Evolutionary conservation across 1,140 invertebrate genomes (phyloP).

Genomic region (Lethrus apterus): DNA sequence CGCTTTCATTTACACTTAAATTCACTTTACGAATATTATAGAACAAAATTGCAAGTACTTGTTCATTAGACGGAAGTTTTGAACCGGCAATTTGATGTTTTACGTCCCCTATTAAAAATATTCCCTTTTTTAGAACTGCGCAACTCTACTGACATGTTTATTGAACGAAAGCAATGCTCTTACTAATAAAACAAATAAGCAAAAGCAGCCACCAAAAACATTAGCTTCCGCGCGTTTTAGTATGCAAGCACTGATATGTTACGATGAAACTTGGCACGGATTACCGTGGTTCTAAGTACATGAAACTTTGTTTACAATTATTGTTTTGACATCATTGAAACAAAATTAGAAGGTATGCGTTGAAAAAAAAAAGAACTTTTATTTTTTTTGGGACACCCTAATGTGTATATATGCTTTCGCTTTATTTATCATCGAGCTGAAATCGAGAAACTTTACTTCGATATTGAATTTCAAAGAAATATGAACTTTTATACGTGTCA

Average conservation of each 20-base stretch:
- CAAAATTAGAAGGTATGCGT: no score
- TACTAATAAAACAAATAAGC: background rate
- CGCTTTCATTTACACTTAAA: no score
- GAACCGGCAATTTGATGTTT: background rate
- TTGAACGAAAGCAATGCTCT: background rate
- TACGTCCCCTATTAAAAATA: conserved; percentile 1
- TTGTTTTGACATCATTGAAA: background rate
- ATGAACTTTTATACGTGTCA: no score
- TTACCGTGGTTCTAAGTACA: background rate
- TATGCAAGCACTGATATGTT: no score
- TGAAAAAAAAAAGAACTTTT: no score
- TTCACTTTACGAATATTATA: background rate
- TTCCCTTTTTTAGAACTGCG: background rate
- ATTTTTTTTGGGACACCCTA: no score
- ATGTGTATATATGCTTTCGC: no score
- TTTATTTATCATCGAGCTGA: no score
- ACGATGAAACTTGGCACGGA: background rate
- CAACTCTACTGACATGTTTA: background rate
- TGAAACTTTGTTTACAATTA: background rate
- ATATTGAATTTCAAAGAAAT: no score
- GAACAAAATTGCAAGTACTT: background rate
- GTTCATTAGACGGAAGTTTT: background rate
- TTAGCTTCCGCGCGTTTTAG: no score
- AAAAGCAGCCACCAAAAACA: background rate
- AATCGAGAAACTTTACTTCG: no score